Conservation (phyloP, 2,888 invertebrate genomes). For the Mellilla xanthometata region DNA sequence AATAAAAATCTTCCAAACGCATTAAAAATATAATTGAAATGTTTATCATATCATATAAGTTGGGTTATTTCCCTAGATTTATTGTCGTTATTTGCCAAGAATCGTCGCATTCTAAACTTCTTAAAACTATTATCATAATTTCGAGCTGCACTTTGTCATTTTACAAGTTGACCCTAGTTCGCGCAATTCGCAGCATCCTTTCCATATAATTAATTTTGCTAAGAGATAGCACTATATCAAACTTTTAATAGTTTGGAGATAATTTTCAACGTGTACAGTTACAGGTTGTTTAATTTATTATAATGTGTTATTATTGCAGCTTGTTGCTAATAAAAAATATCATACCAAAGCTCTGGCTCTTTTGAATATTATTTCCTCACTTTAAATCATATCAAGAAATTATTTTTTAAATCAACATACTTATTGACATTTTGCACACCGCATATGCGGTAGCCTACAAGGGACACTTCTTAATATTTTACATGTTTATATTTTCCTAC, state of each 20-base stretch:
- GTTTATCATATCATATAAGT: no score
- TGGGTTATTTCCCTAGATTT: no score
- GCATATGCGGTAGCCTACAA: no score
- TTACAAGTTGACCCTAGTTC: constrained; percentile 52
- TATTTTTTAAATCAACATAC: no score
- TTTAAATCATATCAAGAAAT: no score
- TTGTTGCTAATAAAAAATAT: neutral
- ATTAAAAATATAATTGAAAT: no score
- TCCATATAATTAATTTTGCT: constrained; percentile 50
- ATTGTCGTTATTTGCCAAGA: constrained; percentile 55
- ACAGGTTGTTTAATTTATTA: constrained; percentile 1
- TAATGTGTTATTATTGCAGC: neutral
- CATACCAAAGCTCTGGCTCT: no score
- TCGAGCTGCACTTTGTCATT: constrained; percentile 65
- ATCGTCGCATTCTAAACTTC: constrained; percentile 69
- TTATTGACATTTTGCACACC: no score
- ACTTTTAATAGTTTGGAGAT: constrained; percentile 16
- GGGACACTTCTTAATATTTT: no score
- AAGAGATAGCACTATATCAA: constrained; percentile 31
- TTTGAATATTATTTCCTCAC: no score
- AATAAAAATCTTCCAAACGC: no score
- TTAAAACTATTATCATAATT: constrained; percentile 78
- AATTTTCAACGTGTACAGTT: constrained; percentile 15
- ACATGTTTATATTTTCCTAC: no score
- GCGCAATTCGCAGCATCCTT: constrained; percentile 56